phyloP scores from a whole-genome alignment of 2,888 invertebrate genomes.

The Dryocosmus kuriphilus region DNA sequence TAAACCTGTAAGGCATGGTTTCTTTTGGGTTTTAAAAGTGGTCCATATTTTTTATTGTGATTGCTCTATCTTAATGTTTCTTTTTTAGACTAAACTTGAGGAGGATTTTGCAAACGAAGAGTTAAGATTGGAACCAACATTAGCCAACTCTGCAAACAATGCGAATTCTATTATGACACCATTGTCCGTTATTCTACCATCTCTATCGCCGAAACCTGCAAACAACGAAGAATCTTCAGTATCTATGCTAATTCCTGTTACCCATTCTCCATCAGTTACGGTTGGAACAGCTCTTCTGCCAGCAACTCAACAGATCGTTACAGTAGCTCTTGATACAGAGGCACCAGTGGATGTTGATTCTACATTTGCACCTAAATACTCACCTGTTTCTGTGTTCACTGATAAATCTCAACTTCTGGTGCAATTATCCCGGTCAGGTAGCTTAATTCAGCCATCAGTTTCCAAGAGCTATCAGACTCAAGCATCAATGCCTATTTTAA shows the following conservation, averaged over 20 bases:
- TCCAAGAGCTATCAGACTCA: conserved; percentile 63
- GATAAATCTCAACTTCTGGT: conserved; percentile 68
- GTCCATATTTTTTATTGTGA: conserved; percentile 57
- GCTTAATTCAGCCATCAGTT: conserved; percentile 63
- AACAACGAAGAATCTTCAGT: conserved; percentile 59
- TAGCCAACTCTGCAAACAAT: conserved; percentile 42
- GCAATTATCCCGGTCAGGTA: conserved; percentile 68
- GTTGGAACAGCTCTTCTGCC: conserved; percentile 64
- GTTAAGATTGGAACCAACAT: conserved; percentile 67
- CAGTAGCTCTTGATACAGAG: conserved; percentile 65
- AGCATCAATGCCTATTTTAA: conserved; percentile 66
- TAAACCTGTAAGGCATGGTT: conserved; percentile 78
- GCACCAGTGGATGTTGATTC: conserved; percentile 68
- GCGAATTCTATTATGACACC: conserved; percentile 65
- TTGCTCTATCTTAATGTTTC: conserved; percentile 58
- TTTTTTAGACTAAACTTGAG: conserved; percentile 75
- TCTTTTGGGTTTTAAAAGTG: conserved; percentile 71
- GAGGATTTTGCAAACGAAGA: conserved; percentile 75
- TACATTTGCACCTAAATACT: conserved; percentile 68
- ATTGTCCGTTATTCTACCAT: conserved; percentile 71
- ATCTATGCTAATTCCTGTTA: conserved; percentile 62
- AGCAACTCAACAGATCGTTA: conserved; percentile 59
- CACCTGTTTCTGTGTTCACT: conserved; percentile 66
- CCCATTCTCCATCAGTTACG: conserved; percentile 53
- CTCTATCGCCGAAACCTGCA: conserved; percentile 68